phyloP scores from a whole-genome alignment of 2,888 invertebrate genomes.

The Priapulus caudatus region DNA sequence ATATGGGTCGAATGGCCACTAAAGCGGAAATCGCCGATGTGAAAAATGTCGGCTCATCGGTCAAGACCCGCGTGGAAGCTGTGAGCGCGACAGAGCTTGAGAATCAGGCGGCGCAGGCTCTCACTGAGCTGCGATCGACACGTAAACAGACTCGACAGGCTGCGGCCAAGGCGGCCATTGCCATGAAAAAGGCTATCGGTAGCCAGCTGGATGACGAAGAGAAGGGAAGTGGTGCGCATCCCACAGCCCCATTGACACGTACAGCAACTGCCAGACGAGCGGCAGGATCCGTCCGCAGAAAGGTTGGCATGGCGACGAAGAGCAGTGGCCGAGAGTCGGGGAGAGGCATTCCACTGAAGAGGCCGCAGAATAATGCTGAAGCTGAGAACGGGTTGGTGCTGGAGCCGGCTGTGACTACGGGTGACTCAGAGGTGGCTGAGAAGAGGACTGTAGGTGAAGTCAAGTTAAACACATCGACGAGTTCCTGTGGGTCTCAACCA shows the following conservation, averaged over 20 bases:
- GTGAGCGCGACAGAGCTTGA: too few relatives aligned
- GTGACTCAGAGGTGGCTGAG: too few relatives aligned
- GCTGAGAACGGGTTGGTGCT: neutral
- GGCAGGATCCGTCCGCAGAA: too few relatives aligned
- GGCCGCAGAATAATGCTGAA: neutral
- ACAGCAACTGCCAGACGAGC: neutral
- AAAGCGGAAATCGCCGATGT: too few relatives aligned
- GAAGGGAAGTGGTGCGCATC: neutral
- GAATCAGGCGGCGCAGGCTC: neutral
- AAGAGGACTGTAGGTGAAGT: too few relatives aligned
- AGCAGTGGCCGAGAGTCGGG: neutral
- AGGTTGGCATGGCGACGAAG: neutral
- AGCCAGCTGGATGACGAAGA: neutral
- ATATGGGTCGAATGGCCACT: too few relatives aligned
- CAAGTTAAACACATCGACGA: too few relatives aligned
- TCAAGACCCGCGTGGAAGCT: too few relatives aligned
- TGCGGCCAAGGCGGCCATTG: neutral
- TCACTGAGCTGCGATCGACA: neutral
- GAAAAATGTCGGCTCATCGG: too few relatives aligned
- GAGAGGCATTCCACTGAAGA: neutral
- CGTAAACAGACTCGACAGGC: neutral
- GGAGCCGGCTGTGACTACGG: too few relatives aligned
- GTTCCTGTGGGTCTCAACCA: too few relatives aligned
- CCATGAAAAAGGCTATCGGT: neutral
- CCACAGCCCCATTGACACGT: neutral